Evolutionary conservation across 2,797 vertebrate species (phyloP), one percentile per base, ranked within the genome.

Genomic region (Taenioides sp.): DNA sequence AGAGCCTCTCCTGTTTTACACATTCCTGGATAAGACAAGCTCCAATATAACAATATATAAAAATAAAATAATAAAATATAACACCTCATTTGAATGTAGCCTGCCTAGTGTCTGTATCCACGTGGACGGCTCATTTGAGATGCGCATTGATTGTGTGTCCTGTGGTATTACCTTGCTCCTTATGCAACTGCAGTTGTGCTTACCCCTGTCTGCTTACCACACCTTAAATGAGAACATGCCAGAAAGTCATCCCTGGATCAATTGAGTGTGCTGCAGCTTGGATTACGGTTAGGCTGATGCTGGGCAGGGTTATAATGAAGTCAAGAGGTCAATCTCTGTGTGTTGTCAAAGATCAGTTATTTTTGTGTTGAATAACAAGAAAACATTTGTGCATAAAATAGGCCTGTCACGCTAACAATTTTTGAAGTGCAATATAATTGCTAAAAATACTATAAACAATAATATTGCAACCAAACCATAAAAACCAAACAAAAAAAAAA

Each of bases 81-180:
- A 31, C 25, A 58, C 11, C 43, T 47, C 28, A 62, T 62, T 62
- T 34, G 66, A 34, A 55, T 40, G 61, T 18, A 17, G 37, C n/a
- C 52, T 59, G 27, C 18, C 20, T 9, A 34, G 27, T 25, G 23
- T 55, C 20, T 22, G 50, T 58, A n/a, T 65, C 60, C 60, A 43
- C n/a, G 7, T 27, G 16, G 23, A 25, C 34, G 69, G 52, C 72
- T 65, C 34, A 40, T 73, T 78, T 67, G 9, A 75, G 64, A 70
- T 7, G 2, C 16, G 17, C 77, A 75, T 80, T 76, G 79, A 86
- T 87, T 79, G 69, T 59, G 49, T 75, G 34, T 50, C 58, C 11
- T 49, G 22, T 43, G 57, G 12, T 69, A 72, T 28, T 64, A 31
- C 67, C 70, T 73, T 70, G 49, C 61, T 7, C 63, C 67, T 74